A percentile compares a stretch with the other conserved stretches of the same genome.
Conservation (phyloP, 2,888 invertebrate species). For the Julus scandinavius region DNA sequence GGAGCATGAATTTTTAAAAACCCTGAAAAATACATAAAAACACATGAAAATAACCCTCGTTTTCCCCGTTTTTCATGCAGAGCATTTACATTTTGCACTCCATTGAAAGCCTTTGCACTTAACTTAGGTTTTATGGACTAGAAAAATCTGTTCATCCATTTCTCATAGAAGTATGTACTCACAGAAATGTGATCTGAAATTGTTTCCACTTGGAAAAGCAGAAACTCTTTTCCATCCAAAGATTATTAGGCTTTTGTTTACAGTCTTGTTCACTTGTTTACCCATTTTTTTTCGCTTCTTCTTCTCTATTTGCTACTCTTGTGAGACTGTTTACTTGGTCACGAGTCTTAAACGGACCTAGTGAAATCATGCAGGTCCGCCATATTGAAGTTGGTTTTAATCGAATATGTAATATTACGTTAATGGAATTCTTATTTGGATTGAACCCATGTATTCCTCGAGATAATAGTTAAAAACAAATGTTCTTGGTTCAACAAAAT, state of each 20-base stretch:
- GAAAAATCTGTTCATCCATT: conserved; percentile 8
- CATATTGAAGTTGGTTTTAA: no score
- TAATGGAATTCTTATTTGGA: no score
- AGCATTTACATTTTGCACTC: conserved; percentile 23
- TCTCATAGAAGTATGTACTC: not conserved
- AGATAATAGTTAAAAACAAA: no score
- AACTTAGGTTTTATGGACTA: not conserved
- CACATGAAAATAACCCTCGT: not conserved
- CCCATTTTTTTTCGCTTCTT: not conserved
- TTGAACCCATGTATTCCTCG: no score
- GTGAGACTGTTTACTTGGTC: no score
- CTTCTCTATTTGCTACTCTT: not conserved
- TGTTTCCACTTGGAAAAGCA: conserved; percentile 3
- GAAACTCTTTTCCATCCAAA: not conserved
- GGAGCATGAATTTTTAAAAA: not conserved
- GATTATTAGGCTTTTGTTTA: conserved; percentile 10
- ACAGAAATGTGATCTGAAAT: not conserved
- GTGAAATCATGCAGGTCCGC: no score
- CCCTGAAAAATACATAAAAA: not conserved
- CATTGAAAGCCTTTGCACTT: not conserved
- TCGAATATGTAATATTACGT: no score
- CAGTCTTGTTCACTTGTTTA: not conserved
- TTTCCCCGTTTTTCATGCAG: not conserved
- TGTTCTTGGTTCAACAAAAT: no score
- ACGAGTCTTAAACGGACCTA: no score